These are phyloP conservation scores for Anhinga rufa DNA, from an alignment of 2,113 vertebrate genomes.

Conservation along the genomic window DNA sequence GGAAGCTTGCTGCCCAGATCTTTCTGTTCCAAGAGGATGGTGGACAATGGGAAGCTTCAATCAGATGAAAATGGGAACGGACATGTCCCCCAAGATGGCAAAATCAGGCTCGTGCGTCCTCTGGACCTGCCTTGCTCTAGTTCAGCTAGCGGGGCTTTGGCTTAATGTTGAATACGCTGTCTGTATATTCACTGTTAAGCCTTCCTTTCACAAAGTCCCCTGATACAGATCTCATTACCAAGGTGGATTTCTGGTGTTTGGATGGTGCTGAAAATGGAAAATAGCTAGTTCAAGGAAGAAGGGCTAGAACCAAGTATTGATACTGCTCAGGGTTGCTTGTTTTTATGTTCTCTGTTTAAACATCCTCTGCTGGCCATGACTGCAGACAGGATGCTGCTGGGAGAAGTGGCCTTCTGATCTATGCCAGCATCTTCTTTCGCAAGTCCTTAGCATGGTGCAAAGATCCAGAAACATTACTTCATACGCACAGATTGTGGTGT, in stretches of 20 bases:
- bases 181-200: background rate
- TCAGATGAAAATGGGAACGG: background rate
- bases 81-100: background rate
- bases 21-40: background rate
- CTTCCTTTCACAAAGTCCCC: background rate
- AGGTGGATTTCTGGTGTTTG: background rate
- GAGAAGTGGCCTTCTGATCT: background rate
- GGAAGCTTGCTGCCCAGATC: background rate
- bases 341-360: background rate
- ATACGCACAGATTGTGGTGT: background rate
- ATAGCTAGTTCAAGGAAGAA: background rate
- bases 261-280: background rate
- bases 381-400: background rate
- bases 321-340: background rate
- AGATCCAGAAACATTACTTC: background rate
- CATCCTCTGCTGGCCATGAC: background rate
- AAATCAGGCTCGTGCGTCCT: background rate
- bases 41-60: background rate
- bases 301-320: background rate
- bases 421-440: fast-evolving
- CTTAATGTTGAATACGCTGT: background rate
- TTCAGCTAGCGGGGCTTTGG: background rate
- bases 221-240: background rate
- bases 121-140: background rate
- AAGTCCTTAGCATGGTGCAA: fast-evolving